Conservation (phyloP, 2,113 vertebrate species). For the Rhynchomys soricoides region DNA sequence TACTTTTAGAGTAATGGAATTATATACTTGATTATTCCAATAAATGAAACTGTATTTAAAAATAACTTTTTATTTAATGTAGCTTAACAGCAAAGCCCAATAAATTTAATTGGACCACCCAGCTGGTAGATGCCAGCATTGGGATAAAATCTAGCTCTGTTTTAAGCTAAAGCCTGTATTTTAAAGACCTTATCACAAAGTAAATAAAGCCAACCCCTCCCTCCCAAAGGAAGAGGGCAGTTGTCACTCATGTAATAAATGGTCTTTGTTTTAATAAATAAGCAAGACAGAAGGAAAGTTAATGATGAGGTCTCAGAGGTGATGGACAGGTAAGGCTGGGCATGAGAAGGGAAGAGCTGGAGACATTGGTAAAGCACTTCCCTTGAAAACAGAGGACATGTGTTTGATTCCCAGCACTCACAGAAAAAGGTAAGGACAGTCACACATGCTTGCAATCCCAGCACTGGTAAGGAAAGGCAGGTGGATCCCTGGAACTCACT, state of each 20-base stretch:
- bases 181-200: not conserved
- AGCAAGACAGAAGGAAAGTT: not conserved
- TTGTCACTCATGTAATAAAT: not conserved
- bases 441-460: not conserved
- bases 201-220: not conserved
- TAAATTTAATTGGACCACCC: not conserved
- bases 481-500: not conserved
- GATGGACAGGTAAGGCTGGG: accelerated
- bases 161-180: not conserved
- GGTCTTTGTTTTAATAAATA: not conserved
- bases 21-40: not conserved
- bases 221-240: not conserved
- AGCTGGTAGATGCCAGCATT: not conserved
- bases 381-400: not conserved
- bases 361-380: not conserved
- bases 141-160: not conserved
- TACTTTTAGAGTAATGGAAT: not conserved
- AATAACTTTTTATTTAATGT: not conserved
- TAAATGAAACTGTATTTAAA: not conserved
- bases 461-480: not conserved
- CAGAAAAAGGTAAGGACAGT: not conserved
- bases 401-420: not conserved
- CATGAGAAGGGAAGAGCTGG: not conserved
- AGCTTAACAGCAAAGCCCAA: not conserved
- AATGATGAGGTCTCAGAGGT: not conserved